A percentile compares a stretch with the other conserved stretches of the same genome.
Evolutionary conservation across 2,888 invertebrate species (phyloP).

Genomic region (Aporophyla lueneburgensis): DNA sequence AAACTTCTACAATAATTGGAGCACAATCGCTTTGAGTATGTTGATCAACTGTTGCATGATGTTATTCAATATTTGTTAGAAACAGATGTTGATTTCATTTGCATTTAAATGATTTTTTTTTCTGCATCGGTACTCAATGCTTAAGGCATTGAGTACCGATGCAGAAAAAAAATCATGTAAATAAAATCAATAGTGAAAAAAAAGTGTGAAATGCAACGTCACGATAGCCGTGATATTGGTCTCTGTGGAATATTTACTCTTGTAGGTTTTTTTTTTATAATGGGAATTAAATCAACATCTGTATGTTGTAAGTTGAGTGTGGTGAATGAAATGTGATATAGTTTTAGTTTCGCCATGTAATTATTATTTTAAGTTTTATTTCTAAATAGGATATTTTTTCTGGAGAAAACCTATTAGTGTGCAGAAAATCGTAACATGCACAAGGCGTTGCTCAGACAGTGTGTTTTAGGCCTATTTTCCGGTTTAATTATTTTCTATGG

Average conservation of each 20-base stretch:
- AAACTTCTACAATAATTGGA: slow-evolving; percentile 2
- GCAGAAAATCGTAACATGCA: background rate
- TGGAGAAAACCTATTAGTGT: slow-evolving; percentile 5
- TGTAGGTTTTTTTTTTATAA: background rate
- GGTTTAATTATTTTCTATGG: background rate
- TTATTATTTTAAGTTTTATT: slow-evolving; percentile 43
- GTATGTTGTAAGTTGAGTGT: slow-evolving; percentile 35
- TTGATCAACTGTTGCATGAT: slow-evolving; percentile 30
- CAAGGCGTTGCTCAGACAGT: slow-evolving; percentile 1
- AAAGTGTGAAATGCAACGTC: no score
- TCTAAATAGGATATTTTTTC: slow-evolving; percentile 19
- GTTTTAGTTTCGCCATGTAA: slow-evolving; percentile 60
- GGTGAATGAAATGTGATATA: slow-evolving; percentile 67
- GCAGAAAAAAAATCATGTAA: no score
- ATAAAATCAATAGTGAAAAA: no score
- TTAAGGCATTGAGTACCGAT: no score
- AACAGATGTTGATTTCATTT: slow-evolving; percentile 38
- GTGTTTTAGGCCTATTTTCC: background rate
- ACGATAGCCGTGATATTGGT: no score
- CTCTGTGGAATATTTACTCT: slow-evolving; percentile 7
- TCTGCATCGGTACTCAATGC: no score
- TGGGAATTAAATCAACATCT: slow-evolving; percentile 35
- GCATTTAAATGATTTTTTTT: no score
- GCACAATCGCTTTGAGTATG: slow-evolving; percentile 36
- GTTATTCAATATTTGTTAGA: slow-evolving; percentile 12